phyloP scores from a whole-genome alignment of 2,797 vertebrate species.

The Darevskia mixta region DNA sequence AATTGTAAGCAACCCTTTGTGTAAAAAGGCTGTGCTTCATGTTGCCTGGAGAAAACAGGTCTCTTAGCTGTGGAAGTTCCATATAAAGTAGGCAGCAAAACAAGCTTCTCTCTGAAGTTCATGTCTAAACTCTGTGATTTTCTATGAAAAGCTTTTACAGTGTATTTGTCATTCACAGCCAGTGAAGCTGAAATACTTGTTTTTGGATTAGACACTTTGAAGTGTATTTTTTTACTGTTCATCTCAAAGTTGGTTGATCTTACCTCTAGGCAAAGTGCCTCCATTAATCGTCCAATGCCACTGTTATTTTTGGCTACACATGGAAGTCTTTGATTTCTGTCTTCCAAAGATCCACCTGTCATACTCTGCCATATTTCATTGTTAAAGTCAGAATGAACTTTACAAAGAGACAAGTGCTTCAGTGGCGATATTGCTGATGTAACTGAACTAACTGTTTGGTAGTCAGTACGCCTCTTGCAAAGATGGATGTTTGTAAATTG shows the following conservation, averaged over 20 bases:
- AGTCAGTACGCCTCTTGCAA: conserved; percentile 85
- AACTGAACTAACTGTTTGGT: conserved; percentile 68
- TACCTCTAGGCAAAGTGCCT: conserved; percentile 78
- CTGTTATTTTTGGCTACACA: conserved; percentile 59
- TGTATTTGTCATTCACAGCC: conserved; percentile 65
- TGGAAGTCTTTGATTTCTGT: conserved; percentile 63
- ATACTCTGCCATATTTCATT: conserved; percentile 57
- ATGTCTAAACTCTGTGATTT: conserved; percentile 83
- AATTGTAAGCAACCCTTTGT: conserved; percentile 45
- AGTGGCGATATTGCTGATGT: conserved; percentile 71
- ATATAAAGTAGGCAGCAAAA: conserved; percentile 70
- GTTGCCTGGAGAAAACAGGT: conserved; percentile 40
- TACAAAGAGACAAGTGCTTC: conserved; percentile 60
- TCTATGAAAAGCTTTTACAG: conserved; percentile 77
- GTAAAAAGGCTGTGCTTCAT: conserved; percentile 67
- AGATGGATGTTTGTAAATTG: conserved; percentile 81
- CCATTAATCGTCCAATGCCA: conserved; percentile 71
- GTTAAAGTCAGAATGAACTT: conserved; percentile 63
- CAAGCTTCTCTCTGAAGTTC: conserved; percentile 66
- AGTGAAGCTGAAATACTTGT: conserved; percentile 65
- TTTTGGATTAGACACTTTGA: conserved; percentile 66
- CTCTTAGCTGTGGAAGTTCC: conserved; percentile 46
- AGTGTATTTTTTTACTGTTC: conserved; percentile 67
- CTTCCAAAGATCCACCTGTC: conserved; percentile 55
- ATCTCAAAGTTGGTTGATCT: conserved; percentile 65